Conservation (phyloP, 1,140 invertebrate species). For the Archivesica marissinica region DNA sequence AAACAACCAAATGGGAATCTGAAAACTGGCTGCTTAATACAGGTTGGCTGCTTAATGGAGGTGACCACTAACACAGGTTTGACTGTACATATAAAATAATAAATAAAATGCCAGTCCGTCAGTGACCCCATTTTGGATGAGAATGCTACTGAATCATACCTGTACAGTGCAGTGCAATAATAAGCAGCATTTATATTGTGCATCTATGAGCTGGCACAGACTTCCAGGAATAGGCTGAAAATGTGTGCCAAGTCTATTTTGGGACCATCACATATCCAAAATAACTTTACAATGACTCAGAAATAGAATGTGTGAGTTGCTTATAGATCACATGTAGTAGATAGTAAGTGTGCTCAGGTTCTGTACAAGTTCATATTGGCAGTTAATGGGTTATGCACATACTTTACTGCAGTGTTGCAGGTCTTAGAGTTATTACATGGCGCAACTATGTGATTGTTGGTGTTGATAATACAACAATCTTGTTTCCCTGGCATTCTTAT, state of each 20-base stretch:
- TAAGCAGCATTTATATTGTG: no score
- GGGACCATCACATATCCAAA: conserved; percentile 31
- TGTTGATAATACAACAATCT: background rate
- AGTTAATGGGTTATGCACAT: conserved; percentile 16
- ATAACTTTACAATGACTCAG: conserved; percentile 35
- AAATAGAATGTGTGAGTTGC: background rate
- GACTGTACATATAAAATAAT: no score
- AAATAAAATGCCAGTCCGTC: no score
- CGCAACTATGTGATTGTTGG: background rate
- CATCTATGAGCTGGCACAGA: conserved; percentile 16
- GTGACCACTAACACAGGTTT: no score
- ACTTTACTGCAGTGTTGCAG: background rate
- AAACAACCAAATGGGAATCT: no score
- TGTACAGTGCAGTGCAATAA: no score
- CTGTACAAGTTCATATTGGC: background rate
- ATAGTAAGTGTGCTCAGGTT: conserved; percentile 7
- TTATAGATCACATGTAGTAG: background rate
- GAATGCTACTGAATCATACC: no score
- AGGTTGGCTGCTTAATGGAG: no score
- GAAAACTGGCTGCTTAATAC: no score
- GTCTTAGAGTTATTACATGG: background rate
- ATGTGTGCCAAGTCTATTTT: conserved; percentile 42
- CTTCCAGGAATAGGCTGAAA: conserved; percentile 12
- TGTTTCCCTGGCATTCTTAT: background rate
- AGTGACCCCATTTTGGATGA: no score